Base-by-base conservation (phyloP, 1,140 invertebrate genomes). In the Bombus vancouverensis region DNA sequence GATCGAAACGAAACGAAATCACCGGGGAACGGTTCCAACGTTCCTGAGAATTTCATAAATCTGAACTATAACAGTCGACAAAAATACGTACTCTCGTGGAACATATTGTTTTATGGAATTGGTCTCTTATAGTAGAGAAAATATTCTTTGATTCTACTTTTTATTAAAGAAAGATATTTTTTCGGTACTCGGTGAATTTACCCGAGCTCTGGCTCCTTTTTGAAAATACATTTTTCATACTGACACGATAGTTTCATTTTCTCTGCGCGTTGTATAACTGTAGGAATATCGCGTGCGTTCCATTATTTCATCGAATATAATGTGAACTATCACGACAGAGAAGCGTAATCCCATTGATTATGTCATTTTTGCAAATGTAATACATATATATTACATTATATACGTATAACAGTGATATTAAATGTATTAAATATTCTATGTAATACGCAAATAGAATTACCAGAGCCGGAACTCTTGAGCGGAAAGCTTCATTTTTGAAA, bases 181-280 rank as follows among this genome's bases (percentile, higher is more conserved):
- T 53, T 53, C 47, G 18, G 5, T 18, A 53, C 47, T 53, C 22
- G 47, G 47, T 2, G 47, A 53, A 53, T 53, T 18, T 53, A 53
- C 47, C 5, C 18, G 6, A 6, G 47, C 18, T 22, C 18, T 22
- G 18, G 6, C 6, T 70, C 13, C 65, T 71, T 53, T 81, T 71
- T 44, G 66, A 72, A 81, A 81, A 81, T n/a, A 72, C 18, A 65
- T 73, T 81, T 81, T 81, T 42, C 28, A n/a, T 37, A 12, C 18
- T 34, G 34, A 9, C 1, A 8, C n/a, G 65, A n/a, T 32, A 22
- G 65, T 53, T n/a, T 57, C 42, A 39, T 10, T 59, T 65, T 42
- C 10, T 8, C 47, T 53, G 6, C 6, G 34, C 15, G 5, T 32
- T 15, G 18, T 28, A 22, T 22, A 37, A 70, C 5, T 18, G 6